Base-by-base conservation (phyloP, 2,113 vertebrate genomes). In the Nothobranchius furzeri region DNA sequence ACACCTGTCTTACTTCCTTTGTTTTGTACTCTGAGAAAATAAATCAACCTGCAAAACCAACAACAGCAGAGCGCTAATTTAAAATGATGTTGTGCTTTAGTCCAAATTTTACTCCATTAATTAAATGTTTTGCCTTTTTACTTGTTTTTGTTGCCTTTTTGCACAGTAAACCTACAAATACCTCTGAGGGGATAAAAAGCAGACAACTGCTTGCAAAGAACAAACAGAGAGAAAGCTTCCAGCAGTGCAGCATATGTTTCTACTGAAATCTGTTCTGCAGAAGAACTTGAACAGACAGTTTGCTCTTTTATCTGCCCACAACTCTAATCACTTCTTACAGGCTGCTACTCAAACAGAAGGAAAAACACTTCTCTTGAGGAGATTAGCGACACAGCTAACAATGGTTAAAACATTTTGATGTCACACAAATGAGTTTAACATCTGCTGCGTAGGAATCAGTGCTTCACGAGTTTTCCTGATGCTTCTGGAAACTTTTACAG, bases 281-380 rank as follows among this genome's bases (percentile, higher is more conserved):
- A 67, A 60, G 49, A 5, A 14, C 55, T 65, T 46, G 46, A 54
- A 54, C 0, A 6, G 62, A 68, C 60, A 67, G 69, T 59, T 72
- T 68, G 62, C 12, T 64, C 60, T 81, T 69, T 74, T 58, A 71
- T 73, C 64, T 68, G 47, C 55, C 64, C 65, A 64, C 53, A 30
- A 52, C 5, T 56, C 35, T 69, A 66, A 69, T 66, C 57, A 36
- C 30, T 30, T 30, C 30, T 30, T 30, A 30, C 36, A 61, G 65
- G 55, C 58, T 37, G 58, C 76, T 58, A 46, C 59, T 76, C 52
- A 63, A 30, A 58, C 60, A 63, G 43, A 52, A 35, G 43, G 7
- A 45, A 56, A 70, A 36, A 42, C 46, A 3, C 36, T 55, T 46
- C 50, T 56, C 60, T 47, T 59, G 66, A 75, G 57, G 36, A 68